These are phyloP conservation scores for Bradypodion pumilum DNA, from an alignment of 2,797 vertebrate species.

Conservation along the genomic window DNA sequence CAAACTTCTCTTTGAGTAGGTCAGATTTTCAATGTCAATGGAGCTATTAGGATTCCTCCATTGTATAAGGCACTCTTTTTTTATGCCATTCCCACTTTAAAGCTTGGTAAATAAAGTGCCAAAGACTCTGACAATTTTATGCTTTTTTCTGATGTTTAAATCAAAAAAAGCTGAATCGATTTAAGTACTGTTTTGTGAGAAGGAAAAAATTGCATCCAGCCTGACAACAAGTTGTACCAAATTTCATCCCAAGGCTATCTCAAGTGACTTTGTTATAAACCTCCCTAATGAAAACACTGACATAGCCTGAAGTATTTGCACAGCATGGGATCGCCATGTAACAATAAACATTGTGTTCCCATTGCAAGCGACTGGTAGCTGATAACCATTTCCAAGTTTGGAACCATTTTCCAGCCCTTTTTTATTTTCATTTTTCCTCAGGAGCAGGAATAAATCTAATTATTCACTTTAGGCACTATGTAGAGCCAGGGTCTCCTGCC, in stretches of 20 bases:
- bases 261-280: slow-evolving; percentile 62
- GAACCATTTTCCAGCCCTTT: not conserved
- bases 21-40: slow-evolving; percentile 23
- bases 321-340: slow-evolving; percentile 29
- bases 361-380: slow-evolving; percentile 7
- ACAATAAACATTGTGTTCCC: slow-evolving; percentile 33
- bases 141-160: slow-evolving; percentile 68
- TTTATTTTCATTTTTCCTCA: not conserved
- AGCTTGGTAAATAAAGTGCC: slow-evolving; percentile 63
- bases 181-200: slow-evolving; percentile 62
- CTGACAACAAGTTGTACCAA: slow-evolving; percentile 52
- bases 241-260: slow-evolving; percentile 61
- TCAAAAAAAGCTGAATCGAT: slow-evolving; percentile 67
- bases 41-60: slow-evolving; percentile 54
- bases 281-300: slow-evolving; percentile 61
- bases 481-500: too few relatives aligned
- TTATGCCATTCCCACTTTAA: slow-evolving; percentile 36
- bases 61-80: slow-evolving; percentile 46
- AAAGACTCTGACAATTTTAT: slow-evolving; percentile 68
- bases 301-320: slow-evolving; percentile 50
- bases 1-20: slow-evolving; percentile 38
- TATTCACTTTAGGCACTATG: slow-evolving; percentile 3
- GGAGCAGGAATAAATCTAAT: rapidly evolving
- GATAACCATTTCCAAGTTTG: not conserved
- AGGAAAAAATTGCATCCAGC: slow-evolving; percentile 49